Evolutionary conservation across 2,888 invertebrate genomes (phyloP).

Genomic region (Cyrtodaria siliqua): DNA sequence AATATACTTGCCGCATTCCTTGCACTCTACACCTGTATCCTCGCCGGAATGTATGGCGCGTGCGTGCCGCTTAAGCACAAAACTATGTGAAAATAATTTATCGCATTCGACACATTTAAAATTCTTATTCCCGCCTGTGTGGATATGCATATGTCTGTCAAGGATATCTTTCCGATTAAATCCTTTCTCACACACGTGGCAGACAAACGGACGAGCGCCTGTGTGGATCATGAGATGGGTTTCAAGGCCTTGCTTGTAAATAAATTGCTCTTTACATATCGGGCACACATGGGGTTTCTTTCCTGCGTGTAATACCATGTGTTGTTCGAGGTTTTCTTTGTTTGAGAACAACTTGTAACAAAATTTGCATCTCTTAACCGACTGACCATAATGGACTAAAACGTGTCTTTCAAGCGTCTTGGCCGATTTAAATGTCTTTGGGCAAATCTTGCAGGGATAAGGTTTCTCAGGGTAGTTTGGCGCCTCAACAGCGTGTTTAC

Average conservation of each 20-base stretch:
- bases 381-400: slow-evolving; percentile 38
- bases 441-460: slow-evolving; percentile 40
- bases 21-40: slow-evolving; percentile 28
- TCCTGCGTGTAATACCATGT: slow-evolving; percentile 31
- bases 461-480: slow-evolving; percentile 28
- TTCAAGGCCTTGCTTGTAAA: slow-evolving; percentile 24
- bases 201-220: slow-evolving; percentile 17
- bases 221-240: slow-evolving; percentile 31
- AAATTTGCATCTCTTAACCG: slow-evolving; percentile 37
- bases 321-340: slow-evolving; percentile 41
- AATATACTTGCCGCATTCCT: slow-evolving; percentile 46
- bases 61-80: slow-evolving; percentile 43
- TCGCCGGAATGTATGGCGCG: slow-evolving; percentile 44
- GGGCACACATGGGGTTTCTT: slow-evolving; percentile 22
- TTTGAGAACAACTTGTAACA: slow-evolving; percentile 52
- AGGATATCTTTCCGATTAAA: slow-evolving; percentile 48
- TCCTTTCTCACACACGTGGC: slow-evolving; percentile 26
- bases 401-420: slow-evolving; percentile 41
- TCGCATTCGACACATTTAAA: slow-evolving; percentile 49
- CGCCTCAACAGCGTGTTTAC: slow-evolving; percentile 21
- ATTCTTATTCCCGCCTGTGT: slow-evolving; percentile 26
- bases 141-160: slow-evolving; percentile 37
- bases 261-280: slow-evolving; percentile 23
- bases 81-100: slow-evolving; percentile 39
- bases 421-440: slow-evolving; percentile 30